Evolutionary conservation across 2,797 vertebrate genomes (phyloP), one percentile per base, ranked within the genome.

Genomic region (Diceros bicornis): DNA sequence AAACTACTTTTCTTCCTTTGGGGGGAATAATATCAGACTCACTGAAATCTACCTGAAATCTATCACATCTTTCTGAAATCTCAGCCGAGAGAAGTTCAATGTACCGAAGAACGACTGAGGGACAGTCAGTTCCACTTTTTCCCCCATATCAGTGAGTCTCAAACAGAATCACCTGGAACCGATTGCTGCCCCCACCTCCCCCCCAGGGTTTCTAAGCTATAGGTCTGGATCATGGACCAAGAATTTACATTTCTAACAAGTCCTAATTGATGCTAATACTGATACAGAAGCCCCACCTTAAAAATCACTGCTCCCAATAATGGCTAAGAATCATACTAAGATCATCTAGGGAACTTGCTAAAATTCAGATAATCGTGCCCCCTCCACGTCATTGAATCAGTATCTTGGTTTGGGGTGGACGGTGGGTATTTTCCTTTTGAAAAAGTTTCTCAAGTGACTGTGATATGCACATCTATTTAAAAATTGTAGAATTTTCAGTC

Each of bases 1-100:
- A 44, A 82, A 14, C 3, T 18, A 7, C 0, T 85, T 79, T 91
- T 81, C n/a, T 96, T 77, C 29, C 92, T 88, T 96, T 61, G 87
- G 68, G 47, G 32, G 34, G 27, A 75, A 71, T 25, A 57, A 59
- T 10, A 8, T 85, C 17, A 82, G 25, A 74, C 29, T 74, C 89
- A 68, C 0, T 91, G 91, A 93, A 87, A 69, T 72, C 6, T 32
- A 32, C 52, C 0, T 91, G 91, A 93, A 87, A 69, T 72, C 6
- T 32, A 32, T 52, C 21, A 77, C 3, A n/a, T 62, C 10, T 57
- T 57, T 81, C 41, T 71, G 64, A 81, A 93, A 77, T 25, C 12
- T 47, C 50, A 74, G 34, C 23, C 23, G 8, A 97, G 10, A 86
- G 72, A 94, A 83, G 32, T 47, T 61, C 21, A 50, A 41, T 7